Base-by-base conservation (phyloP, 2,888 invertebrate genomes). In the Acleris emargana region DNA sequence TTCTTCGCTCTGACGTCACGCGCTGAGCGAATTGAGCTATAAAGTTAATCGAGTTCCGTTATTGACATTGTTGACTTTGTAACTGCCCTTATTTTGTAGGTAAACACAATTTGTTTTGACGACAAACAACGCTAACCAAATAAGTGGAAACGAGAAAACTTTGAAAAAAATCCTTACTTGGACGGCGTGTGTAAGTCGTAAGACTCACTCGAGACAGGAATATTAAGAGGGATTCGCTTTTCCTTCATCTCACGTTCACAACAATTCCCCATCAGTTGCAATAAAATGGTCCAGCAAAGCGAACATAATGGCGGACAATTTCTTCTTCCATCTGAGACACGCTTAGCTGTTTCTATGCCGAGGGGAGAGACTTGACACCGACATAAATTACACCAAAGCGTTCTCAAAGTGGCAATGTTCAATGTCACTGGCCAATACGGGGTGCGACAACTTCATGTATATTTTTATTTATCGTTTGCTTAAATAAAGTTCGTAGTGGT, bases 221-320 rank as follows among this genome's bases (percentile, higher is more conserved):
- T 88, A 84, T 83, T 84, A 84, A 88, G 76, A 74, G 76, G 74
- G 71, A 74, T 73, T 75, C 73, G 68, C 71, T 72, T 75, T 76
- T 73, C 76, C 76, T 74, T 76, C 78, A 71, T 74, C 74, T 80
- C 78, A 77, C 78, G 78, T 82, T 83, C 82, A 82, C 76, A 81
- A 82, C 84, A 84, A 84, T 87, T 85, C 80, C 78, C 84, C 84
- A 87, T 87, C 82, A 85, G 78, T 83, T 80, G 81, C 81, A 83
- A 86, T 86, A 84, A 85, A 89, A 86, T 84, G 82, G 84, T 81
- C 81, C 83, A 78, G 80, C 80, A 82, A 78, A 78, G 81, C 83
- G 82, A 76, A 82, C 77, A 78, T 87, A 88, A 89, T 87, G 82
- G 86, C 77, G 77, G 82, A 84, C 88, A 85, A 88, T 88, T 88